Percentiles rank a stretch among this genome's conserved stretches.
These are phyloP conservation scores for Neogobius melanostomus DNA, from an alignment of 2,113 vertebrate genomes.

Conservation along the genomic window DNA sequence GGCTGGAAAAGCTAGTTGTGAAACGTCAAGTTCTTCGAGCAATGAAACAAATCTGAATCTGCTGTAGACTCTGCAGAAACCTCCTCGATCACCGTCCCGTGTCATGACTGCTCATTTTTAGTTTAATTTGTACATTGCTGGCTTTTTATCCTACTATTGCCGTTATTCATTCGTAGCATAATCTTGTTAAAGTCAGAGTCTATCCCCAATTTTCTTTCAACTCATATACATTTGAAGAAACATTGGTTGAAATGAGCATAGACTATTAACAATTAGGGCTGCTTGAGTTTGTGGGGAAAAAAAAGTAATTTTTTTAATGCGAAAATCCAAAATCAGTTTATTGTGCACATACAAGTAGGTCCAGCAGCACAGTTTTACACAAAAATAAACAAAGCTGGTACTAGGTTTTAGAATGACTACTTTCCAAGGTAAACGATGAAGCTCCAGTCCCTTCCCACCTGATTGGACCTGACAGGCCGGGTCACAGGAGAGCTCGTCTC, in stretches of 20 bases:
- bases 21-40: conserved; percentile 40
- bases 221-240: too few species aligned
- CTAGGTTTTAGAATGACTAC: too few species aligned
- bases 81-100: conserved; percentile 29
- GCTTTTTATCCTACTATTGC: conserved; percentile 38
- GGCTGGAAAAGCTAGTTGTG: conserved; percentile 34
- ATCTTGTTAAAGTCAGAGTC: conserved; percentile 62
- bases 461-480: too few species aligned
- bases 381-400: not conserved
- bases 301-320: too few species aligned
- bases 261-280: too few species aligned
- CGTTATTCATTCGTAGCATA: conserved; percentile 52
- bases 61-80: conserved; percentile 16
- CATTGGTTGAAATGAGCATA: too few species aligned
- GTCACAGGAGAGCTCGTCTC: too few species aligned
- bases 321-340: too few species aligned
- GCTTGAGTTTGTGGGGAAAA: too few species aligned
- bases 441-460: too few species aligned
- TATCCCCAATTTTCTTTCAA: conserved; percentile 55
- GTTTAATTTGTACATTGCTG: conserved; percentile 41
- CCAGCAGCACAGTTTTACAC: conserved; percentile 20
- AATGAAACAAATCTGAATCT: conserved; percentile 20
- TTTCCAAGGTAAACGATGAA: too few species aligned
- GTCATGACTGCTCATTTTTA: conserved; percentile 43
- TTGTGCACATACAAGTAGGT: too few species aligned